These are phyloP conservation scores for Caretta caretta DNA, from an alignment of 2,113 vertebrate genomes.

Conservation along the genomic window DNA sequence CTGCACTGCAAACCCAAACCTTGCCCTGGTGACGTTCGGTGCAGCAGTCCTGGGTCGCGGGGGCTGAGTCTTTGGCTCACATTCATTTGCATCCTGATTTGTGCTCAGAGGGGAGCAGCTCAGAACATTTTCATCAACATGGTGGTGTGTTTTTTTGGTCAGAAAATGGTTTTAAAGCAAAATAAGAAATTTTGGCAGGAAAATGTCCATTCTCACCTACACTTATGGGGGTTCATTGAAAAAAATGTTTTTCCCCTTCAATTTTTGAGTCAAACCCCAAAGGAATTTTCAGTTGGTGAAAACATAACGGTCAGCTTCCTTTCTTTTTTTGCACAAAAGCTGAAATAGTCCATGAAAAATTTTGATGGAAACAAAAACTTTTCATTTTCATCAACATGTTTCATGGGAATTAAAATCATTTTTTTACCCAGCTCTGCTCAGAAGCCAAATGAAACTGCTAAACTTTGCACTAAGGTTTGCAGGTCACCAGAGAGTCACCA, in stretches of 20 bases:
- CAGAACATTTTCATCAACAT: neutral
- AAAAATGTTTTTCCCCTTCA: neutral
- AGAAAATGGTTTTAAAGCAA: neutral
- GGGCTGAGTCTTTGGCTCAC: neutral
- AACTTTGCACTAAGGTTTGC: neutral
- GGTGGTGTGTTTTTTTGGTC: neutral
- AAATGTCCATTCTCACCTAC: neutral
- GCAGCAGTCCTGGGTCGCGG: neutral
- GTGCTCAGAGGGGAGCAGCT: neutral
- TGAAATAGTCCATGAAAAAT: neutral
- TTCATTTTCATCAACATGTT: neutral
- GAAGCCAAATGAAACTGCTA: neutral
- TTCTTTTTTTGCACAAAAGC: neutral
- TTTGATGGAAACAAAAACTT: neutral
- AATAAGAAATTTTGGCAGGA: neutral
- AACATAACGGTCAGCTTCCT: neutral
- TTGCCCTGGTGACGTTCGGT: neutral
- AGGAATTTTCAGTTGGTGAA: neutral
- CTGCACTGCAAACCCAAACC: no score
- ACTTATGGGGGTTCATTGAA: neutral
- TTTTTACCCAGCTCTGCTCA: neutral
- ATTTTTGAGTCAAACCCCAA: neutral
- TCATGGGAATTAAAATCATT: neutral
- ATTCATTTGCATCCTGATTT: neutral
- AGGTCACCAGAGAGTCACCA: neutral